phyloP scores from a whole-genome alignment of 1,140 invertebrate genomes.

The Heterodera carotae region DNA sequence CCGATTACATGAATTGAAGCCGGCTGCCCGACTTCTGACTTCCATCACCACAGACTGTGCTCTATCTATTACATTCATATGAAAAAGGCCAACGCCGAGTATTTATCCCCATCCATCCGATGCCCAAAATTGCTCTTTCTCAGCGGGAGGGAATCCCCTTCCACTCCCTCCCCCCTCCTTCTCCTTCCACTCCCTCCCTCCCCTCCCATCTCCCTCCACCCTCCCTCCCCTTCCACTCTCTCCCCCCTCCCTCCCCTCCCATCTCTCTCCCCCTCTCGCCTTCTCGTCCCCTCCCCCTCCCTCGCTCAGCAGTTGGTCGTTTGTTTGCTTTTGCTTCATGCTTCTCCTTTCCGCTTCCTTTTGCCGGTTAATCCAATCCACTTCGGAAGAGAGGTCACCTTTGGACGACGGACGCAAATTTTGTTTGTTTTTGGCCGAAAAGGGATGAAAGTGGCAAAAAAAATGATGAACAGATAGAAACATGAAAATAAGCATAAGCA shows the following conservation, averaged over 20 bases:
- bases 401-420: constrained; percentile 7
- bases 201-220: too few relatives aligned
- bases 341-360: not conserved
- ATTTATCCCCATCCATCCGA: too few relatives aligned
- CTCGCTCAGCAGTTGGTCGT: not conserved
- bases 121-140: too few relatives aligned
- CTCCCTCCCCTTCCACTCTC: not conserved
- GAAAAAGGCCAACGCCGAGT: too few relatives aligned
- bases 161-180: too few relatives aligned
- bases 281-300: not conserved
- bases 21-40: too few relatives aligned
- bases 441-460: not conserved
- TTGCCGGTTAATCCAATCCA: constrained; percentile 3
- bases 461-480: constrained; percentile 3
- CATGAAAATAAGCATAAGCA: not conserved
- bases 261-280: too few relatives aligned
- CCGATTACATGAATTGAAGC: too few relatives aligned
- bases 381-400: constrained; percentile 1
- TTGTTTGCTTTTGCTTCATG: constrained; percentile 1
- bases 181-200: not conserved
- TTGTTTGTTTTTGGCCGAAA: constrained; percentile 17
- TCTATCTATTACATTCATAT: too few relatives aligned
- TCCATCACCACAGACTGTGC: too few relatives aligned
- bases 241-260: not conserved
- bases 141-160: too few relatives aligned